Base-by-base conservation (phyloP, 2,113 vertebrate species). In the Centrocercus urophasianus region DNA sequence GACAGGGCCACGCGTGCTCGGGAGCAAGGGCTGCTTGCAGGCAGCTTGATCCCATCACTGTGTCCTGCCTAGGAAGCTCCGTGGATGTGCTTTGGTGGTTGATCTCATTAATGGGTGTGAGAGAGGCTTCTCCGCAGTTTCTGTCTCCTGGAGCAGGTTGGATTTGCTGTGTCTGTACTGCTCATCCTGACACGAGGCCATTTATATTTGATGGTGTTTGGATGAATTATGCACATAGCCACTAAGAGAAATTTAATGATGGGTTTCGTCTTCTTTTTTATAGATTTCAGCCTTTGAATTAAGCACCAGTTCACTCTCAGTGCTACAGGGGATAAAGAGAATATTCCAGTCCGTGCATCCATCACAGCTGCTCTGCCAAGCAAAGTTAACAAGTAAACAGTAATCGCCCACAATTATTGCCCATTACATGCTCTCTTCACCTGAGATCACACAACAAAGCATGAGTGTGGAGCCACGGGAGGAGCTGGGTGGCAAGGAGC, bases 141-240 rank as follows among this genome's bases (percentile, higher is more conserved):
- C 18, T n/a, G 43, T 54, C 72, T 83, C 64, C 75, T 5, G 78
- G 40, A 54, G 45, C 57, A 30, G 64, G 71, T 8, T 40, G 60
- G 87, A 4, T 36, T 87, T 43, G 86, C 88, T 16, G 82, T 47
- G 86, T 47, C 24, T 9, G 63, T 47, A 5, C 63, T 28, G 40
- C 71, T 81, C 76, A 40, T 74, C 84, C 86, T 59, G 92, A 95
- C 93, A 75, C 59, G 45, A 96, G 97, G 97, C 89, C 98, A 98
- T 99, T 98, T 97, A 99, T 99, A 99, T 99, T 99, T 99, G 98
- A 99, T 97, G 96, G 96, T 94, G 93, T 95, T 95, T 93, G 95
- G 98, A 98, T 99, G 98, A 99, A 99, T 99, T 99, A 99, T 99
- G 98, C 98, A 99, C 98, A 97, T 95, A 97, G 97, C 97, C 97